These are phyloP conservation scores for Plemyria rubiginata DNA, from an alignment of 2,888 invertebrate species.

Conservation along the genomic window DNA sequence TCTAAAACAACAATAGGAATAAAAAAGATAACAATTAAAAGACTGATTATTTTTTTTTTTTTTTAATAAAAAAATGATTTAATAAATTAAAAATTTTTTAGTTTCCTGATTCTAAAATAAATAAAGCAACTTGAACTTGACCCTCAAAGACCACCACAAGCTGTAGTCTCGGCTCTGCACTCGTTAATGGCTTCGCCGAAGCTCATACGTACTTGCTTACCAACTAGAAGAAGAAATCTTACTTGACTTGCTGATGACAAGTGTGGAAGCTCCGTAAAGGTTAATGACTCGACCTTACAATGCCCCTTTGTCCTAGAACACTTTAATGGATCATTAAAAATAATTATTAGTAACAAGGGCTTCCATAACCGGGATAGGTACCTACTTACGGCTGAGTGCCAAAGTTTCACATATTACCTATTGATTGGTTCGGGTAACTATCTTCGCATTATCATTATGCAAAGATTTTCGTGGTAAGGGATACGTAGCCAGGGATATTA, in stretches of 20 bases:
- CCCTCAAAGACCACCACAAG: no score
- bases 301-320: constrained; percentile 41
- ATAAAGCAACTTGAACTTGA: no score
- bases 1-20: no score
- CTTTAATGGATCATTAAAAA: constrained; percentile 39
- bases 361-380: background rate
- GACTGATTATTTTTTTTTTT: no score
- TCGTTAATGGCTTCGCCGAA: no score
- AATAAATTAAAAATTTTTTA: no score
- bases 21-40: no score
- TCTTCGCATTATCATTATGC: background rate
- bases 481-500: background rate
- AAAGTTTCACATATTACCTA: constrained; percentile 3
- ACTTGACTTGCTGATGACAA: background rate
- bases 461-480: background rate
- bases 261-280: constrained; percentile 24
- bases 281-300: constrained; percentile 41
- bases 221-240: background rate
- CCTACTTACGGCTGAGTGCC: constrained; percentile 8
- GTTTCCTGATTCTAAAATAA: no score
- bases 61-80: no score
- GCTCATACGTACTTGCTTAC: no score
- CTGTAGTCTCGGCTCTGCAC: no score
- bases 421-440: constrained; percentile 2
- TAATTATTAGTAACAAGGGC: constrained; percentile 34